A percentile compares a stretch with the other conserved stretches of the same genome.
phyloP scores from a whole-genome alignment of 2,797 vertebrate genomes.

The Chelon labrosus region DNA sequence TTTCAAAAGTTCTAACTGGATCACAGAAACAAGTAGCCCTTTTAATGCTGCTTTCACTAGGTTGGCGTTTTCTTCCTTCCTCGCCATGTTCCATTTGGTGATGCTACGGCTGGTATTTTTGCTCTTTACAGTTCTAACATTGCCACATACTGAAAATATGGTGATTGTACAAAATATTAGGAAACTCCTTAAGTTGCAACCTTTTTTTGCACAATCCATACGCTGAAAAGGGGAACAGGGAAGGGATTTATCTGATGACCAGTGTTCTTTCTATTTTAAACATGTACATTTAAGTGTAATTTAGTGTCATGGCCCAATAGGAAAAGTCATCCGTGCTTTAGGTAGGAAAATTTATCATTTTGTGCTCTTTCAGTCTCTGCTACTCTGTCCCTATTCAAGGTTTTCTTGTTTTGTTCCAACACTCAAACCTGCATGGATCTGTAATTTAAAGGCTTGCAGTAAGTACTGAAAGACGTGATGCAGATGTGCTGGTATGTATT shows the following conservation, averaged over 20 bases:
- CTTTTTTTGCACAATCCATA: not conserved
- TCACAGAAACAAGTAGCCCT: not conserved
- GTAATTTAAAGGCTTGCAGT: constrained; percentile 25
- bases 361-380: not conserved
- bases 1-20: not conserved
- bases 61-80: not conserved
- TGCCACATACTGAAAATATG: not conserved
- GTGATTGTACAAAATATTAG: not conserved
- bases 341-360: not conserved
- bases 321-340: not conserved
- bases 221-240: not conserved
- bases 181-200: not conserved
- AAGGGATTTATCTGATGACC: not conserved
- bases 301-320: not conserved
- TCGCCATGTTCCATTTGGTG: too few relatives aligned
- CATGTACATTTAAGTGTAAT: not conserved
- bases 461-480: constrained; percentile 10
- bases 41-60: not conserved
- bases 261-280: not conserved
- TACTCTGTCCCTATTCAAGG: not conserved
- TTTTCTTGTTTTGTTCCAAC: not conserved
- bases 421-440: constrained; percentile 9
- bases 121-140: too few relatives aligned
- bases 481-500: constrained; percentile 8
- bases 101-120: too few relatives aligned